phyloP scores from a whole-genome alignment of 1,140 invertebrate species.

The Eciton burchellii region DNA sequence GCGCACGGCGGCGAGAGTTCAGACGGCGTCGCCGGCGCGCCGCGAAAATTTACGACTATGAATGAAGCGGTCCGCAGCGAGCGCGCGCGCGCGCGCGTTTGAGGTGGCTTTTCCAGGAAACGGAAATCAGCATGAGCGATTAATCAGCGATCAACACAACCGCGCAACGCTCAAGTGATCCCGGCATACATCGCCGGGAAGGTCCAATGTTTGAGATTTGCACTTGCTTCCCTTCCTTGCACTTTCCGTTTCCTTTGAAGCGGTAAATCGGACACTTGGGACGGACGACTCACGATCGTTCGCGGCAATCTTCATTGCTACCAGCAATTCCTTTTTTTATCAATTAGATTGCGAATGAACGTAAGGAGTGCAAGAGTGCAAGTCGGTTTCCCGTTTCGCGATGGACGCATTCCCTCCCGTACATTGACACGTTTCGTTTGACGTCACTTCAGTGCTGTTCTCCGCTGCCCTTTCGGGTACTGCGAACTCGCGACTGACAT shows the following conservation, averaged over 20 bases:
- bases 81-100: background rate
- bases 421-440: background rate
- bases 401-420: background rate
- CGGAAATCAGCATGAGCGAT: background rate
- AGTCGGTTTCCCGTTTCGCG: background rate
- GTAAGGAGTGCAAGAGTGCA: too few relatives aligned
- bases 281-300: background rate
- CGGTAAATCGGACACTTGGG: background rate
- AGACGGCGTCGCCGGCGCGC: background rate
- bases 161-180: too few relatives aligned
- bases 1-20: background rate
- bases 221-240: too few relatives aligned
- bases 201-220: too few relatives aligned
- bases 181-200: too few relatives aligned
- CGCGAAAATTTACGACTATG: constrained; percentile 16
- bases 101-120: background rate
- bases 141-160: too few relatives aligned
- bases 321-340: background rate
- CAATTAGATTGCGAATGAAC: background rate
- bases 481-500: constrained; percentile 58
- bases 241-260: background rate
- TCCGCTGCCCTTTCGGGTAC: constrained; percentile 17
- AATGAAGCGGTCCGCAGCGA: background rate
- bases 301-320: background rate
- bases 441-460: background rate